phyloP scores from a whole-genome alignment of 2,797 vertebrate genomes.

The Lemur catta region DNA sequence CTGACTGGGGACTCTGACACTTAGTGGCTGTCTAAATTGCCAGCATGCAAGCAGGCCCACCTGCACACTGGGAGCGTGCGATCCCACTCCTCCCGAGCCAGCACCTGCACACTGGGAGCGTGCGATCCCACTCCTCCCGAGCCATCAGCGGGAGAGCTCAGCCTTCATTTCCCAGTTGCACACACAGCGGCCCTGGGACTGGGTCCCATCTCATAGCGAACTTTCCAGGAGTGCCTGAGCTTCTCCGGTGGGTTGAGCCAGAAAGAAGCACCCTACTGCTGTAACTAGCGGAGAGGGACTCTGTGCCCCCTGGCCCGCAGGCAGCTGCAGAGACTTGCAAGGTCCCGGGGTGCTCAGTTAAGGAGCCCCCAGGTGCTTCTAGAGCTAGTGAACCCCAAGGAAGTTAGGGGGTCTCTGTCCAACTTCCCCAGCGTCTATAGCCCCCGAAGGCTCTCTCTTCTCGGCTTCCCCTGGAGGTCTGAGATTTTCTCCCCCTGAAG shows the following conservation, averaged over 20 bases:
- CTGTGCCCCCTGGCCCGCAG: not conserved
- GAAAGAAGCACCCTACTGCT: not conserved
- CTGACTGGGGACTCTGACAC: no score
- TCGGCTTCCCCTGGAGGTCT: not conserved
- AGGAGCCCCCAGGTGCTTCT: not conserved
- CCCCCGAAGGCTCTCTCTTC: not conserved
- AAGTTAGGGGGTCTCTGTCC: not conserved
- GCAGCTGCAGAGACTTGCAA: not conserved
- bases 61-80: no score
- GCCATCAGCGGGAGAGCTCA: not conserved
- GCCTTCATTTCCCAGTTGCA: not conserved
- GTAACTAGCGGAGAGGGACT: not conserved
- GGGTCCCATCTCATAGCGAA: not conserved
- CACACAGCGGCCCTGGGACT: not conserved
- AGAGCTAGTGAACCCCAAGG: not conserved
- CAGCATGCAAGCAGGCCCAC: not conserved
- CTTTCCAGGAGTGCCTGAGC: not conserved
- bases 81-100: no score
- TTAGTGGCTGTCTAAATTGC: not conserved
- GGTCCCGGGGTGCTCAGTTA: not conserved
- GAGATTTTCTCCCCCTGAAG: not conserved
- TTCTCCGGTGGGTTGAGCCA: not conserved
- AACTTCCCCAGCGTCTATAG: no score
- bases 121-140: not conserved
- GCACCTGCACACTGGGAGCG: not conserved